phyloP scores from a whole-genome alignment of 2,797 vertebrate genomes.

The Chlorospingus flavigularis region DNA sequence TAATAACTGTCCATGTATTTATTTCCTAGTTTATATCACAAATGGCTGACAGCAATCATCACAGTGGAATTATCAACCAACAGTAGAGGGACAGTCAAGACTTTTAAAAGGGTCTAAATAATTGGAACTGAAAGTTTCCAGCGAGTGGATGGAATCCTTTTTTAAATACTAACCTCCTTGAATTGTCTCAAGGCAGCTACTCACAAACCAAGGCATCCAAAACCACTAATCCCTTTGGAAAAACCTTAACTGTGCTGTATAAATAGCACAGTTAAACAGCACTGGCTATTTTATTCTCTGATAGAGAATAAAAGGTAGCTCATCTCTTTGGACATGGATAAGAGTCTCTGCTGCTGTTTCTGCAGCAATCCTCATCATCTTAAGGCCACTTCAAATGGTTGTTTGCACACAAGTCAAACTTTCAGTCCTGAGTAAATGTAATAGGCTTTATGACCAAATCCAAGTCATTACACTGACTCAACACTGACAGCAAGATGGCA shows the following conservation, averaged over 20 bases:
- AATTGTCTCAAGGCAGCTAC: background rate
- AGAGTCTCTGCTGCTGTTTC: background rate
- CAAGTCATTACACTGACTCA: background rate
- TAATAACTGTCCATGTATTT: background rate
- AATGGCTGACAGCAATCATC: background rate
- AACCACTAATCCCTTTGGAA: background rate
- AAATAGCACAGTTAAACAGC: background rate
- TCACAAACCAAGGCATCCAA: background rate
- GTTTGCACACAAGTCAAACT: background rate
- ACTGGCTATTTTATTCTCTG: background rate
- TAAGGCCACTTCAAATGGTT: background rate
- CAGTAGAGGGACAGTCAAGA: background rate
- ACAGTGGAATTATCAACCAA: background rate
- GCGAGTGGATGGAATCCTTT: background rate
- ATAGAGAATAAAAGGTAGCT: background rate
- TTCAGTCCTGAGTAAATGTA: background rate
- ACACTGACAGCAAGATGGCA: fast-evolving
- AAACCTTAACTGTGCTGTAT: background rate
- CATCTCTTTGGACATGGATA: background rate
- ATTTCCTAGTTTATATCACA: background rate
- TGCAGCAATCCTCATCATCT: background rate
- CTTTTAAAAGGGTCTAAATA: background rate
- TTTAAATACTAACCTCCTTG: background rate
- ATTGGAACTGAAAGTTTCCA: background rate
- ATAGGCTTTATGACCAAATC: background rate